Percentiles rank a stretch among this genome's conserved stretches.
phyloP scores from a whole-genome alignment of 2,797 vertebrate genomes.

The Hippopotamyrus pictus region DNA sequence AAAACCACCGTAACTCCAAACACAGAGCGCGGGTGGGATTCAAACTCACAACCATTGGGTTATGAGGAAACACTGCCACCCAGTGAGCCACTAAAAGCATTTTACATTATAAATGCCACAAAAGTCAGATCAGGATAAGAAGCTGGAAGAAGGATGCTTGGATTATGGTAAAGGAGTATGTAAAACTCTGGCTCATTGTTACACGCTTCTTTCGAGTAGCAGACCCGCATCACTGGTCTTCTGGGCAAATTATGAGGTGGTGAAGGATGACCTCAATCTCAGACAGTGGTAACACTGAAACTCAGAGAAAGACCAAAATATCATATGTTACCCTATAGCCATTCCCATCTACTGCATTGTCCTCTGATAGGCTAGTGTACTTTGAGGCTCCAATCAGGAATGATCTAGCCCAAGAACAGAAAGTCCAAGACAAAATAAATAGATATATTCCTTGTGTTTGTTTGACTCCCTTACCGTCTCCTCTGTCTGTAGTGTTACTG shows the following conservation, averaged over 20 bases:
- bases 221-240: not conserved
- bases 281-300: not conserved
- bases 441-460: conserved; percentile 1
- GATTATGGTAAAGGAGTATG: not conserved
- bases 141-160: not conserved
- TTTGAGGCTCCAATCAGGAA: not conserved
- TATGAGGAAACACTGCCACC: not conserved
- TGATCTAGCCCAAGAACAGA: not conserved
- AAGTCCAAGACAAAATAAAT: not conserved
- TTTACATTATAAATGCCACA: not conserved
- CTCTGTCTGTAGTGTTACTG: not conserved
- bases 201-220: not conserved
- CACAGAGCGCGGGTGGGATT: not conserved
- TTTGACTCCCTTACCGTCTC: not conserved
- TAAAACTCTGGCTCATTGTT: not conserved
- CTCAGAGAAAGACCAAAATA: not conserved
- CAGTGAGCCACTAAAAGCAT: not conserved
- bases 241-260: not conserved
- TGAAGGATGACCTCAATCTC: not conserved
- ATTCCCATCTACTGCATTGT: not conserved
- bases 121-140: not conserved
- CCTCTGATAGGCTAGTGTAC: not conserved
- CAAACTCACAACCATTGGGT: not conserved
- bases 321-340: not conserved
- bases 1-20: not conserved